Conservation (phyloP, 64 coral and sea anemone genomes). For the Pocillopora verrucosa region DNA sequence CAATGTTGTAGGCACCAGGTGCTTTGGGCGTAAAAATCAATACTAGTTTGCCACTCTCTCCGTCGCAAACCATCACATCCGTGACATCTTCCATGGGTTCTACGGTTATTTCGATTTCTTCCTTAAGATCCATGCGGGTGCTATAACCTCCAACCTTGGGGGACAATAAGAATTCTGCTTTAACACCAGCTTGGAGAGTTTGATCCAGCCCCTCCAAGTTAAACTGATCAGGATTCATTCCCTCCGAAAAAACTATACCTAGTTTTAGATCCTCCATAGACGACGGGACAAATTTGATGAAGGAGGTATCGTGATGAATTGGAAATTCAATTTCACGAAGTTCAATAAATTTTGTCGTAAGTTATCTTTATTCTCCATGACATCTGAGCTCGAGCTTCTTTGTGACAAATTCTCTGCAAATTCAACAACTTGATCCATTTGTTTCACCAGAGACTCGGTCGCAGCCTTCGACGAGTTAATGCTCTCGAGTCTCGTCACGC, state of each 20-base stretch:
- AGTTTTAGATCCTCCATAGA: neutral
- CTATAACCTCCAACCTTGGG: neutral
- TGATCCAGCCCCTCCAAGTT: neutral
- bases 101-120: neutral
- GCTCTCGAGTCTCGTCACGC: neutral
- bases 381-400: neutral
- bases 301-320: neutral
- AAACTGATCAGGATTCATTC: neutral
- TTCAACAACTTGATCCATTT: neutral
- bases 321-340: neutral
- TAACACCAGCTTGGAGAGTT: neutral
- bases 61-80: neutral
- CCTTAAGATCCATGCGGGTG: neutral
- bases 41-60: neutral
- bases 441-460: neutral
- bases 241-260: neutral
- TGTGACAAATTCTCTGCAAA: neutral
- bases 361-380: neutral
- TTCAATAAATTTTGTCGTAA: neutral
- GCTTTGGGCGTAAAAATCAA: neutral
- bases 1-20: conserved; percentile 11
- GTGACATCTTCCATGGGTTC: conserved; percentile 6
- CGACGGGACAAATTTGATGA: neutral
- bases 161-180: neutral
- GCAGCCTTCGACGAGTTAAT: neutral